Base-by-base conservation (phyloP, 2,113 vertebrate genomes). In the Oncorhynchus nerka region DNA sequence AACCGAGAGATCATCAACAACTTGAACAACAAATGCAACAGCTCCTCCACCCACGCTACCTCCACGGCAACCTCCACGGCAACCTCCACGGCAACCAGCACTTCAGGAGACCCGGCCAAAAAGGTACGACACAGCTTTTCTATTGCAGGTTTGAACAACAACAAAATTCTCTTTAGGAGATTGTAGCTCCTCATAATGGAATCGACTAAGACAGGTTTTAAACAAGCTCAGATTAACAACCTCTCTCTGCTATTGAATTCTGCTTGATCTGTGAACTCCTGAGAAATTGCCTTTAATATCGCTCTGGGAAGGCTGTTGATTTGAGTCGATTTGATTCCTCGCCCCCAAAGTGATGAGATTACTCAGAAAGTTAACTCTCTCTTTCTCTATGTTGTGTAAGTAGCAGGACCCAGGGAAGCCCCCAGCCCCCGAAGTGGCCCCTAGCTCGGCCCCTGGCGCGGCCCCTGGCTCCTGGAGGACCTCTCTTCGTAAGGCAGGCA, bases 1-100 rank as follows among this genome's bases (percentile, higher is more conserved):
- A 94, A 93, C 77, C 83, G 93, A 81, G 94, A 95, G 83, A 90
- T 94, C 67, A 94, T 94, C 76, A 95, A 95, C 85, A 95, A 95
- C 91, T 90, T 95, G 85, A 95, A 94, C 91, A 95, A 95, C 89
- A 95, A 94, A 74, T 91, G 90, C 34, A 94, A 93, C 80, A 87
- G 85, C 85, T 84, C 87, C 51, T 82, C 89, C 80, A 80, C 90
- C 77, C 77, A 87, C 57, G 77, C 91, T 83, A 91, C 89, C 87
- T 87, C 91, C 83, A 81, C 86, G 77, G 81, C 88, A 73, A 57
- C 87, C 12, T n/a, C n/a, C n/a, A n/a, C n/a, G n/a, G n/a, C n/a
- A n/a, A 91, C 89, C 87, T 87, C 91, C 83, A 81, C 86, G 77
- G 81, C 88, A 73, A 57, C 87, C 12, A 84, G 83, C 70, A 74